Percentiles rank a stretch among this genome's conserved stretches.
These are phyloP conservation scores for Sminthopsis crassicaudata DNA, from an alignment of 2,113 vertebrate genomes.

Conservation along the genomic window DNA sequence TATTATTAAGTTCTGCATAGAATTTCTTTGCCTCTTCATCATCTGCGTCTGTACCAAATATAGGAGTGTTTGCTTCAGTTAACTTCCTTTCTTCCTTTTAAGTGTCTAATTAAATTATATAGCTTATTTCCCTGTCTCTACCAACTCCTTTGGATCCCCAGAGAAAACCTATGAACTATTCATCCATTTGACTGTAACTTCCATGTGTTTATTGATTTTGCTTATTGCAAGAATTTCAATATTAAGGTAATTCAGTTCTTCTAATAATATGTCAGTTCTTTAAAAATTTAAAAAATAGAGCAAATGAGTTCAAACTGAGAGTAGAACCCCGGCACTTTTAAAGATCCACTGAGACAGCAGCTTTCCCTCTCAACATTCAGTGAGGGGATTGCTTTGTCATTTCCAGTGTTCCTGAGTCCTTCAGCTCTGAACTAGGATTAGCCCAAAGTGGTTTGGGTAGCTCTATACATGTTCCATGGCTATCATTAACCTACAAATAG, in stretches of 20 bases:
- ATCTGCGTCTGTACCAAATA: neutral
- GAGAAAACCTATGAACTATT: neutral
- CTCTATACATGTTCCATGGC: neutral
- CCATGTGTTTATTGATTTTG: neutral
- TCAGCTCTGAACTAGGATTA: neutral
- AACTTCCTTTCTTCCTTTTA: neutral
- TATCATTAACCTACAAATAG: no score
- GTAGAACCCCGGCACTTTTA: neutral
- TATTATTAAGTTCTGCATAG: neutral
- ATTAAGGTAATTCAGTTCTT: neutral
- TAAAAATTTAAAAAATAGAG: neutral
- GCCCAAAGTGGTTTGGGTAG: neutral
- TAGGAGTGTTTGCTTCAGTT: neutral
- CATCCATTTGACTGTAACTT: neutral
- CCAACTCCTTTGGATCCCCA: neutral
- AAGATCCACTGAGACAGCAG: neutral
- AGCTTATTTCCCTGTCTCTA: neutral
- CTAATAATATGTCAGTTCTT: neutral
- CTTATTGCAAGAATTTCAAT: neutral
- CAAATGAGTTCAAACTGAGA: neutral
- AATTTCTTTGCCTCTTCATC: neutral
- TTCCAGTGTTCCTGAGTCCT: neutral
- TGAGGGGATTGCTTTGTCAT: neutral
- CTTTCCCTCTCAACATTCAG: neutral
- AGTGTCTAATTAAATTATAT: neutral